Evolutionary conservation across 2,888 invertebrate species (phyloP).

Genomic region (Eugnorisma glareosa): DNA sequence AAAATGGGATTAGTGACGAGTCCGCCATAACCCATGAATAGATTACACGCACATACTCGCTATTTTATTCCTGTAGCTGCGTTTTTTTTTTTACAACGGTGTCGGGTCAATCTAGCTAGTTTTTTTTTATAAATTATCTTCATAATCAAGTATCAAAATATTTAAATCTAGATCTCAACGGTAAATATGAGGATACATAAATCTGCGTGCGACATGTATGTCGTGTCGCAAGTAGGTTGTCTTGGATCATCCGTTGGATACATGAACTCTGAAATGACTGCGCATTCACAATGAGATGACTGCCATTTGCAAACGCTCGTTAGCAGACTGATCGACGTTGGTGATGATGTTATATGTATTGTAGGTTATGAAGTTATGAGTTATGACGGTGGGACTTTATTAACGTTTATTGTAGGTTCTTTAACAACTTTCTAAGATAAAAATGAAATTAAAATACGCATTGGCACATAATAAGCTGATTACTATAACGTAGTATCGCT

Average conservation of each 20-base stretch:
- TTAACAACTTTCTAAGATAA: neutral
- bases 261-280: constrained; percentile 32
- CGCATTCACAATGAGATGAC: constrained; percentile 24
- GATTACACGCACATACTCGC: neutral
- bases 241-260: constrained; percentile 22
- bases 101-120: neutral
- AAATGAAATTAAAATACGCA: neutral
- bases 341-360: constrained; percentile 18
- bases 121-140: neutral
- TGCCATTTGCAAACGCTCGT: constrained; percentile 32
- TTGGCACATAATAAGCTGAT: neutral
- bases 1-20: neutral
- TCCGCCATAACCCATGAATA: neutral
- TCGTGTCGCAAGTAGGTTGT: constrained; percentile 43
- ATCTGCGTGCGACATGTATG: constrained; percentile 33
- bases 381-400: constrained; percentile 1
- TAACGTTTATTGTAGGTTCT: constrained; percentile 4
- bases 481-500: constrained; percentile 6
- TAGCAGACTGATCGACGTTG: constrained; percentile 17
- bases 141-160: constrained; percentile 11
- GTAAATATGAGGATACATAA: constrained; percentile 43
- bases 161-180: constrained; percentile 37
- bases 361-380: neutral
- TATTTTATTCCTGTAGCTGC: neutral
- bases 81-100: neutral